A percentile compares a stretch with the other conserved stretches of the same genome.
These are phyloP conservation scores for Mesoligia furuncula DNA, from an alignment of 2,888 invertebrate species.

Conservation along the genomic window DNA sequence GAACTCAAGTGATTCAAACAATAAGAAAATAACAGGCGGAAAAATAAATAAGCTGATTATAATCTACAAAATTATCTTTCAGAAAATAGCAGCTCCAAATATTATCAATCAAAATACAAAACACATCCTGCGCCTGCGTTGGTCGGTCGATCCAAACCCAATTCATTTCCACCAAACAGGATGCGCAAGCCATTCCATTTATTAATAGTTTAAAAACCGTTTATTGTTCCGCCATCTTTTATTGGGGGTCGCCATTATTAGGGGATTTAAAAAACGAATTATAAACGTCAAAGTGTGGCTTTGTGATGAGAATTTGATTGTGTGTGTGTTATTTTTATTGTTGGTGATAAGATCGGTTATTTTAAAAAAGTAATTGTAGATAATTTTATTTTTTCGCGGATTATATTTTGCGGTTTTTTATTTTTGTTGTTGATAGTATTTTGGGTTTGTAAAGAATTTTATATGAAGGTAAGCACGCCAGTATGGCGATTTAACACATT, in stretches of 20 bases:
- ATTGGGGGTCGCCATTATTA: conserved; percentile 51
- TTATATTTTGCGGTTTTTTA: conserved; percentile 20
- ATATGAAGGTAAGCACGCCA: too few relatives aligned
- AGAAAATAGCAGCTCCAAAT: not conserved
- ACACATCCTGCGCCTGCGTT: conserved; percentile 52
- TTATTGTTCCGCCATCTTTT: conserved; percentile 68
- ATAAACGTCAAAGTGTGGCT: conserved; percentile 54
- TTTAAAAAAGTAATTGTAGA: conserved; percentile 53
- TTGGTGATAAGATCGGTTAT: conserved; percentile 53
- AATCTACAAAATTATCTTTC: not conserved
- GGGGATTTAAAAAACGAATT: conserved; percentile 58
- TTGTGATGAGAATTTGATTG: conserved; percentile 59
- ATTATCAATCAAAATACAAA: conserved; percentile 12
- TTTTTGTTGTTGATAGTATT: conserved; percentile 13
- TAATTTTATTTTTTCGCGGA: conserved; percentile 39
- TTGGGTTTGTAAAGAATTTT: conserved; percentile 20
- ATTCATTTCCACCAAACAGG: conserved; percentile 41
- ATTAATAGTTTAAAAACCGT: conserved; percentile 63
- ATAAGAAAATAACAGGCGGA: not conserved
- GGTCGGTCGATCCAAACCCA: conserved; percentile 10
- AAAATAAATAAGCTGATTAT: not conserved
- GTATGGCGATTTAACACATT: not conserved
- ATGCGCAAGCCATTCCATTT: conserved; percentile 56
- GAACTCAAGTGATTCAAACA: not conserved
- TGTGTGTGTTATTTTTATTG: conserved; percentile 23